Base-by-base conservation (phyloP, 2,797 vertebrate species). In the Rallus crepitans region DNA sequence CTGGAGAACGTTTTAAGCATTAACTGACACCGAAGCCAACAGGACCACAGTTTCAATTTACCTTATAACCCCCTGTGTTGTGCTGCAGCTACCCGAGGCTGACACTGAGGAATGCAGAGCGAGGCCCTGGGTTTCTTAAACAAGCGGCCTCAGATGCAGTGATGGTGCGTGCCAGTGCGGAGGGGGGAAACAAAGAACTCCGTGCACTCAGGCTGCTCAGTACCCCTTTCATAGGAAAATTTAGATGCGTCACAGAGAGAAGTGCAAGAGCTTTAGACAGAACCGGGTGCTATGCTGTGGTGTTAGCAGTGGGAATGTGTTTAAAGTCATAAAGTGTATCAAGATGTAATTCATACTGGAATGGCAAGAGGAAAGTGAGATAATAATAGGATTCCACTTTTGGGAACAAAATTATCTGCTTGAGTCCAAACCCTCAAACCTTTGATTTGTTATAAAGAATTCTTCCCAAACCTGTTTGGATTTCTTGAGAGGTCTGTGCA, bases 221-320 rank as follows among this genome's bases (percentile, higher is more conserved):
- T 24, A 47, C 61, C 50, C 42, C 27, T 91, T 84, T 57, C 69
- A 68, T 4, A 24, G 30, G n/a, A 56, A 76, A 39, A 47, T 30
- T n/a, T 10, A 68, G 30, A 30, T 39, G 61, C 17, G 2, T 0
- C 1, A 47, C 39, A 11, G 52, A 9, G 52, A 75, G 20, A 28
- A 76, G n/a, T 1, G 5, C 31, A 16, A 68, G 27, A 27, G 27
- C 42, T 89, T 53, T 31, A 47, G 47, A 9, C 12, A 42, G 16
- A 27, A 3, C 53, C 7, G 23, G 27, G 18, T 27, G 23, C 50
- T 30, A 16, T 0, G 0, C 39, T 37, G 15, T 5, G 35, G 24
- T 9, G 21, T 23, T 33, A 53, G 33, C 45, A 11, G 28, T 1
- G 30, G 23, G 13, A n/a, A 7, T 27, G 37, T 42, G 42, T 56